These are phyloP conservation scores for Tragulus kanchil DNA, from an alignment of 2,113 vertebrate genomes.

Conservation along the genomic window DNA sequence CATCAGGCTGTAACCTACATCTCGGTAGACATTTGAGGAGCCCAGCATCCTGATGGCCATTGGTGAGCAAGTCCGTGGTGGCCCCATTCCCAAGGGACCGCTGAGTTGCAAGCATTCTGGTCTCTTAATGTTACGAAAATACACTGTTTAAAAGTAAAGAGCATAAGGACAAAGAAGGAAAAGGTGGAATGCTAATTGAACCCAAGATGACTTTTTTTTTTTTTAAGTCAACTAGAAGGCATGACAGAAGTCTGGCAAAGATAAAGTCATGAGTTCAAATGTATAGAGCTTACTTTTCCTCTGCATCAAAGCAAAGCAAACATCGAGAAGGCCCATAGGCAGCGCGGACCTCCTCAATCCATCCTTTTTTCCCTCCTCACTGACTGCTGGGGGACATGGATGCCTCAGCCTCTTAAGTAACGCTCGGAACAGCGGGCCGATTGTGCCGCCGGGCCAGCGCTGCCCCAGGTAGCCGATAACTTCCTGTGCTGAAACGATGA, in stretches of 20 bases:
- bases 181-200: not conserved
- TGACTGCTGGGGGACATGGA: constrained; percentile 62
- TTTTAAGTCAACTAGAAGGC: not conserved
- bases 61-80: not conserved
- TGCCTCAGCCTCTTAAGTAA: constrained; percentile 81
- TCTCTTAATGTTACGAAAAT: not conserved
- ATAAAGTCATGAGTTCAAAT: constrained; percentile 5
- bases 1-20: too few species aligned
- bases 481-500: constrained; percentile 82
- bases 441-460: constrained; percentile 74
- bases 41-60: rapidly evolving
- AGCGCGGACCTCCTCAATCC: constrained; percentile 57
- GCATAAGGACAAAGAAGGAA: not conserved
- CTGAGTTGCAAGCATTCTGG: not conserved
- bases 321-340: constrained; percentile 46
- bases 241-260: constrained; percentile 29
- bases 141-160: not conserved
- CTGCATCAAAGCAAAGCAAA: constrained; percentile 63
- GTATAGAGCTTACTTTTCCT: constrained; percentile 42
- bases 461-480: constrained; percentile 81
- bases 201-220: not conserved
- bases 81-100: rapidly evolving
- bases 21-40: rapidly evolving
- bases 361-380: constrained; percentile 69
- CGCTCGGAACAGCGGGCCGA: constrained; percentile 80